Evolutionary conservation across 2,113 vertebrate genomes (phyloP), one percentile per base, ranked within the genome.

Genomic region (Calyptomena viridis): DNA sequence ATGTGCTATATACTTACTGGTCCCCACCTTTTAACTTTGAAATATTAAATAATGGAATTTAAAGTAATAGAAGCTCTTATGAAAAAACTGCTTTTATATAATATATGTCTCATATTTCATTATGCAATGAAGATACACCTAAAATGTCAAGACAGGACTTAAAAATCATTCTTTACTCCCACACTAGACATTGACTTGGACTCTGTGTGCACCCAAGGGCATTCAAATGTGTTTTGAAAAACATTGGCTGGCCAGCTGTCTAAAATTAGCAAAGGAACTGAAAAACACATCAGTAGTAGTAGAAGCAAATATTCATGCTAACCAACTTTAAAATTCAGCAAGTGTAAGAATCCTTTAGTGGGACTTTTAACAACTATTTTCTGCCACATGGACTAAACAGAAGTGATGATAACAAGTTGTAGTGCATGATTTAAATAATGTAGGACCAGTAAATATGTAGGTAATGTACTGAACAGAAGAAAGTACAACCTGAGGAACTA

Each of bases 11-110:
- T 75, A 60, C 33, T 75, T 75, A 74, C 60, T 75, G 56, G 20
- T 76, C 16, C 12, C 21, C 44, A 68, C 71, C 40, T 95, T 85
- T 94, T 66, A 82, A 73, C 72, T 76, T 82, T n/a, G 40, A 94
- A 91, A 60, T 77, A 74, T 8, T 87, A 84, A 91, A 84, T 62
- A 91, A 71, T 75, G n/a, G 84, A 59, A 91, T 71, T 68, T 91
- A 52, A 92, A 83, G 60, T 47, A 60, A 37, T 55, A 84, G 31
- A 90, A 90, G 13, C 23, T 83, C n/a, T 46, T 35, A 59, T 37
- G 24, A 33, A 84, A 86, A 91, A 46, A 14, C 10, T 25, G 3
- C 2, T 64, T 83, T 90, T 78, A 40, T 60, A 13, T 78, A 63
- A 58, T 47, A 19, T 16, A 5, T 75, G 33, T 39, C 27, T 92